phyloP scores from a whole-genome alignment of 2,113 vertebrate genomes.

The Chinchilla lanigera region DNA sequence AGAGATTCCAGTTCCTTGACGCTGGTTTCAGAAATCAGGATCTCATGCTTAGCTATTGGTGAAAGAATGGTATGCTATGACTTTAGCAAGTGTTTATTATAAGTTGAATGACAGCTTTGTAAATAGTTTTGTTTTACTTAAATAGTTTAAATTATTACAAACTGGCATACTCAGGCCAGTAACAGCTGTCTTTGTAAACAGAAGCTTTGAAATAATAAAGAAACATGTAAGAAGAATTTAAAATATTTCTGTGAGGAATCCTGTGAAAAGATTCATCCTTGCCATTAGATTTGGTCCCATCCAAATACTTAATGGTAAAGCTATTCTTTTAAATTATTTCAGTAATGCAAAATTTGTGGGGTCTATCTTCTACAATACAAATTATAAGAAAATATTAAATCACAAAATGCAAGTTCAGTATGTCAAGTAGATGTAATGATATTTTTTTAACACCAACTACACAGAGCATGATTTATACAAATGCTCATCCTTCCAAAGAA shows the following conservation, averaged over 20 bases:
- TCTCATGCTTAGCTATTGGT: neutral
- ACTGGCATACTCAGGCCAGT: neutral
- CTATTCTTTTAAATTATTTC: neutral
- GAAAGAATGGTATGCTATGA: neutral
- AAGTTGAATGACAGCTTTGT: slow-evolving; percentile 17
- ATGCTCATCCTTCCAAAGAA: slow-evolving; percentile 46
- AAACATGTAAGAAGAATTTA: neutral
- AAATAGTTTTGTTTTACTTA: slow-evolving; percentile 64
- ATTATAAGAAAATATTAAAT: slow-evolving; percentile 18
- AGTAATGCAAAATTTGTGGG: slow-evolving; percentile 25
- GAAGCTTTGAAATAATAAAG: neutral
- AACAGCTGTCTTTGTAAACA: slow-evolving; percentile 66
- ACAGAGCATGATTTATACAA: slow-evolving; percentile 53
- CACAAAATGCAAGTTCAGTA: neutral
- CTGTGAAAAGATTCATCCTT: neutral
- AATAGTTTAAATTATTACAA: neutral
- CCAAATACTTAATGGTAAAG: neutral
- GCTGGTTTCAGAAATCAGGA: neutral
- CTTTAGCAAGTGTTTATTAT: slow-evolving; percentile 40
- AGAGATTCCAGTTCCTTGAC: neutral
- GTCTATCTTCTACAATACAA: slow-evolving; percentile 24
- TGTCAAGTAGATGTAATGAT: slow-evolving; percentile 30
- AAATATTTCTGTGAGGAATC: neutral
- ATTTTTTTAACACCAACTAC: slow-evolving; percentile 38
- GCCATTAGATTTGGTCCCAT: neutral